A percentile compares a stretch with the other conserved stretches of the same genome.
These are phyloP conservation scores for Gopherus evgoodei DNA, from an alignment of 2,113 vertebrate species.

Conservation along the genomic window DNA sequence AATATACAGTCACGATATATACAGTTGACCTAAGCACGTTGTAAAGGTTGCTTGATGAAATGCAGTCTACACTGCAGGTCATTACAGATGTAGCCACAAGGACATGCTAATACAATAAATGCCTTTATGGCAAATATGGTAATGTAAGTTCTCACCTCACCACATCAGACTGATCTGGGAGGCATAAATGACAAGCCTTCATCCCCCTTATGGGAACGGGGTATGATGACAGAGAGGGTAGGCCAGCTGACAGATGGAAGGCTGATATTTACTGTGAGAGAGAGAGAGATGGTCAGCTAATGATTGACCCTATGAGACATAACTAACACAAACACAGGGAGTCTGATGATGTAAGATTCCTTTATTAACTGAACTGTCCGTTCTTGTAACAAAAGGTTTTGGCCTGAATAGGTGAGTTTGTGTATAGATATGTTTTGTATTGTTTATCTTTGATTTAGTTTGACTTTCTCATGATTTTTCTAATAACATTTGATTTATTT, in stretches of 20 bases:
- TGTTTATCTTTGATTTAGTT: neutral
- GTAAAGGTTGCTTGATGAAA: neutral
- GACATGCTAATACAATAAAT: neutral
- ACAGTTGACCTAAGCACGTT: neutral
- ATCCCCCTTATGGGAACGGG: neutral
- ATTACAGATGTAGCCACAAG: neutral
- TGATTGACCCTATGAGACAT: rapidly evolving
- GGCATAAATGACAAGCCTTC: neutral
- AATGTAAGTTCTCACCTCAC: neutral
- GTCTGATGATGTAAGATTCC: neutral
- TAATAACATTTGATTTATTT: neutral
- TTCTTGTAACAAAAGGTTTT: neutral
- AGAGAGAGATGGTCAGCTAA: neutral
- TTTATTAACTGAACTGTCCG: neutral
- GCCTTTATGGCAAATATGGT: neutral
- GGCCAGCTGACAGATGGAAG: neutral
- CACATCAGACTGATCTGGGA: neutral
- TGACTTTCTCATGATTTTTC: neutral
- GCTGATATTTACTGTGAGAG: neutral
- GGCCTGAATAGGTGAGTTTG: neutral
- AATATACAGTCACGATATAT: neutral
- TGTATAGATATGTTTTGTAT: neutral
- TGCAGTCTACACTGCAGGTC: neutral
- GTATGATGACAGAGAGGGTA: neutral
- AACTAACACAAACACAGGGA: neutral